Conservation (phyloP, 2,888 invertebrate genomes). For the Dryobotodes eremita region DNA sequence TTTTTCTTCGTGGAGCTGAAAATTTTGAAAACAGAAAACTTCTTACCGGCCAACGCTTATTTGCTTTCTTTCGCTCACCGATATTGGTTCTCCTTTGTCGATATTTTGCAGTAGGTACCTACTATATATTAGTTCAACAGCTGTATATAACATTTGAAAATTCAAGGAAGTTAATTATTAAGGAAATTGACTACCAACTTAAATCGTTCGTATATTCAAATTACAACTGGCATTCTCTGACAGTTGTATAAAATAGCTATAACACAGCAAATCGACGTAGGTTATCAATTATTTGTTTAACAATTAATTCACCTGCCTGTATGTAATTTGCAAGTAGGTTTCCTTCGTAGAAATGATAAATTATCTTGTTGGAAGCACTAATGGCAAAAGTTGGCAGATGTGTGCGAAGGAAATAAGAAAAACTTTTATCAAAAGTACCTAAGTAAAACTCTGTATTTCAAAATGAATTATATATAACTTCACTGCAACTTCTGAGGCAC, state of each 20-base stretch:
- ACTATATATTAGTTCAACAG: neutral
- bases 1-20: slow-evolving; percentile 7
- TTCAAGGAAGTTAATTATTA: no score
- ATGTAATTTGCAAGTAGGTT: neutral
- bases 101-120: neutral
- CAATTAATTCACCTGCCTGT: no score
- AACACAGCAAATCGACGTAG: no score
- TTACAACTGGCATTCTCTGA: no score
- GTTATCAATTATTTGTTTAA: no score
- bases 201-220: no score
- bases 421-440: neutral
- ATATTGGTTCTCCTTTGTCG: slow-evolving; percentile 13
- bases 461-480: neutral
- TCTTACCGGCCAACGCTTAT: slow-evolving; percentile 7
- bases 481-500: neutral
- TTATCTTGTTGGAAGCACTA: neutral
- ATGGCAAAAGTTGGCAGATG: neutral
- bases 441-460: neutral
- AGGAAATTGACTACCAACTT: no score
- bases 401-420: neutral
- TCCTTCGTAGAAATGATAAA: neutral
- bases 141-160: neutral
- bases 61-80: neutral
- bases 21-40: slow-evolving; percentile 33
- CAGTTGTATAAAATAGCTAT: no score